These are phyloP conservation scores for Alloscopus bannaensis DNA, from an alignment of 2,888 invertebrate genomes.

Conservation along the genomic window DNA sequence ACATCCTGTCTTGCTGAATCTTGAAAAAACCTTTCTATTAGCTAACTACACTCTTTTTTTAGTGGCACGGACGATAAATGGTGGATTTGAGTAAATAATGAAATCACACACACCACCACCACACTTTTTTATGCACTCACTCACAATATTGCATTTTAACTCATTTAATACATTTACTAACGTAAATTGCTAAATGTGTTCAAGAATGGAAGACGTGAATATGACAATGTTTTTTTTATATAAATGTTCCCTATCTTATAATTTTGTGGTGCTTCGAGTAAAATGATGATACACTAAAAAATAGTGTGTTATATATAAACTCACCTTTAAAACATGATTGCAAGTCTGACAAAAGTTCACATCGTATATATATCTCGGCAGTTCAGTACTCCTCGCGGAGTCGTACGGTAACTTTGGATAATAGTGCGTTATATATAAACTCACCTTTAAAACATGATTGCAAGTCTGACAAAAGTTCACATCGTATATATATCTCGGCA, in stretches of 20 bases:
- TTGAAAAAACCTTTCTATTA: not conserved
- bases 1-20: not conserved
- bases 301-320: constrained; percentile 2
- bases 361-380: constrained; percentile 9
- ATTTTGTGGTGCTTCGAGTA: constrained; percentile 19
- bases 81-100: too few relatives aligned
- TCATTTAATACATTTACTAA: not conserved
- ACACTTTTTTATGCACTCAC: not conserved
- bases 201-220: not conserved
- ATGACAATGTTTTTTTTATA: constrained; percentile 23
- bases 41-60: not conserved
- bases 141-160: not conserved
- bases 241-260: constrained; percentile 2
- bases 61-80: constrained; percentile 13
- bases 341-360: constrained; percentile 1
- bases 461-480: constrained; percentile 1
- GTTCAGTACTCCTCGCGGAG: constrained; percentile 18
- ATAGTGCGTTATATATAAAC: constrained; percentile 2
- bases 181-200: constrained; percentile 12
- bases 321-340: constrained; percentile 1
- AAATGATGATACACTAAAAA: too few relatives aligned
- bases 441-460: constrained; percentile 1
- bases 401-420: constrained; percentile 10
- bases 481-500: constrained; percentile 9
- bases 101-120: constrained; percentile 21